These are phyloP conservation scores for Macrophya annulata DNA, from an alignment of 2,888 invertebrate genomes.

Conservation along the genomic window DNA sequence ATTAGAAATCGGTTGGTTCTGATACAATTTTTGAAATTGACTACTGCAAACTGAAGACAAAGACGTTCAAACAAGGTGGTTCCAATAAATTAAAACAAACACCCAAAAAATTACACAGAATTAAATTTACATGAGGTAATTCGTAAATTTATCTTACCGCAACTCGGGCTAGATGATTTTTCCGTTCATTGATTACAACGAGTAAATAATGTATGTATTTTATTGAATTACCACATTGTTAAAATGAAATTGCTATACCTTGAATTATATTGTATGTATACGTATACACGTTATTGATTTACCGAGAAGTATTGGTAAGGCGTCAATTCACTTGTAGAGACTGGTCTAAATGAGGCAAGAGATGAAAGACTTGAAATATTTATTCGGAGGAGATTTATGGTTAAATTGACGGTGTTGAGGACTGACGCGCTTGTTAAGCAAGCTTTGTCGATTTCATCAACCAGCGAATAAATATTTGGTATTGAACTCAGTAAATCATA, in stretches of 20 bases:
- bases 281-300: neutral
- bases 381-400: constrained; percentile 30
- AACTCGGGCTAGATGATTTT: neutral
- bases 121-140: neutral
- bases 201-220: neutral
- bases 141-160: neutral
- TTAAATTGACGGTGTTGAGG: constrained; percentile 47
- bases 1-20: neutral
- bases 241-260: neutral
- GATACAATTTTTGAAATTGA: neutral
- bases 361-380: constrained; percentile 38
- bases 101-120: neutral
- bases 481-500: constrained; percentile 60
- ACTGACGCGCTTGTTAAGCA: constrained; percentile 26
- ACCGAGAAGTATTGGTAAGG: neutral
- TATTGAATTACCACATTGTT: neutral
- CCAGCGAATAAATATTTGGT: constrained; percentile 63
- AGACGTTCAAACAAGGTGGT: neutral
- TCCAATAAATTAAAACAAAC: neutral
- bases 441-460: constrained; percentile 60
- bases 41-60: neutral
- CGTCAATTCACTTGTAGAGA: neutral
- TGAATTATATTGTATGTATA: no score
- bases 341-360: neutral
- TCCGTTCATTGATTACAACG: neutral